Evolutionary conservation across 2,888 invertebrate species (phyloP).

Genomic region (Macrophya alboannulata): DNA sequence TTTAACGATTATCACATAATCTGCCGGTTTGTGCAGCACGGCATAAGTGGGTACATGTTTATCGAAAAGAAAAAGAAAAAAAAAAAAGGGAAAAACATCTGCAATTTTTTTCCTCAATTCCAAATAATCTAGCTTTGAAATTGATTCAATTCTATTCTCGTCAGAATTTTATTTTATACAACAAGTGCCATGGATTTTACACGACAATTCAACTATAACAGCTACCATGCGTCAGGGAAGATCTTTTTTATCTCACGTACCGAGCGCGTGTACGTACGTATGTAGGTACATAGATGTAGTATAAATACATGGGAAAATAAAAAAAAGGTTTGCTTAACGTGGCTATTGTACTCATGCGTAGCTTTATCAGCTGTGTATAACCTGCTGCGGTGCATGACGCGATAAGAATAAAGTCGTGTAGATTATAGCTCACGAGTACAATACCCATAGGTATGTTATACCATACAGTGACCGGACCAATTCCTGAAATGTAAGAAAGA

Average conservation of each 20-base stretch:
- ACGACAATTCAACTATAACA: not conserved
- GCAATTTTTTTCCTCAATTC: not conserved
- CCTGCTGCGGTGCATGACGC: not conserved
- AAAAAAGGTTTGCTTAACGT: not conserved
- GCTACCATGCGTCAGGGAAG: not conserved
- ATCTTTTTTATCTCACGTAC: constrained; percentile 6
- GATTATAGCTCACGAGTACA: not conserved
- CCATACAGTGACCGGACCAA: not conserved
- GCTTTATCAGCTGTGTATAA: not conserved
- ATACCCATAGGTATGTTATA: not conserved
- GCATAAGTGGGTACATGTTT: not conserved
- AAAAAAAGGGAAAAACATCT: no score
- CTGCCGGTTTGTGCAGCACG: not conserved
- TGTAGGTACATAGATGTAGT: not conserved
- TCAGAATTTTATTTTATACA: not conserved
- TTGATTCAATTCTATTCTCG: not conserved
- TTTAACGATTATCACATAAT: no score
- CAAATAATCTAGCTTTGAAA: not conserved
- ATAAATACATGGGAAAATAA: no score
- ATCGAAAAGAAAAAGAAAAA: no score
- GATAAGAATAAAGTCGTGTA: constrained; percentile 11
- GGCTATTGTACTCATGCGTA: not conserved
- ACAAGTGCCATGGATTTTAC: not conserved
- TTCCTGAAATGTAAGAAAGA: not conserved
- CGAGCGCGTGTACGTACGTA: not conserved